phyloP scores from a whole-genome alignment of 2,797 vertebrate genomes.

The Cossypha polioptera region DNA sequence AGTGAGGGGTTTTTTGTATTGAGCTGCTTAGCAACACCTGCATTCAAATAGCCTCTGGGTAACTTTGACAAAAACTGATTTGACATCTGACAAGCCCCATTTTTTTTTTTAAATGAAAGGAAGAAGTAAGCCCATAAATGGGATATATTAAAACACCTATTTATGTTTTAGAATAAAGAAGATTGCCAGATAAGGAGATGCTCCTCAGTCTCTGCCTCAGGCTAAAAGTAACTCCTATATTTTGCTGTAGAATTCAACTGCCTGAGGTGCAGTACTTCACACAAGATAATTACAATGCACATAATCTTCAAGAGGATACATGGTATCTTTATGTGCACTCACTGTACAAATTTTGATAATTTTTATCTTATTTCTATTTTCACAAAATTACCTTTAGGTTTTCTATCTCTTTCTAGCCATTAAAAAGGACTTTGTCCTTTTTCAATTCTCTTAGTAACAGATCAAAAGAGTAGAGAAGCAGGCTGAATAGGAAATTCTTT shows the following conservation, averaged over 20 bases:
- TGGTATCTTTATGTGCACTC: background rate
- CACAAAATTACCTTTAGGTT: background rate
- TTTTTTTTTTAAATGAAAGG: background rate
- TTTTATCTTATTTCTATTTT: background rate
- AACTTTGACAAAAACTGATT: slow-evolving; percentile 13
- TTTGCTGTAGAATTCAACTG: background rate
- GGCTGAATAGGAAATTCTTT: background rate
- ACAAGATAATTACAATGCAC: background rate
- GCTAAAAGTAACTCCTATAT: background rate
- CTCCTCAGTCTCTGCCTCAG: background rate
- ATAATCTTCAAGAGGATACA: background rate
- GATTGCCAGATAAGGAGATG: background rate
- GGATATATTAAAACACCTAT: background rate
- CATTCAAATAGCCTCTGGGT: background rate
- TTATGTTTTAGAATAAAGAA: background rate
- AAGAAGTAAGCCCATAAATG: background rate
- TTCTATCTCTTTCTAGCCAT: background rate
- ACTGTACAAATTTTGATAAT: background rate
- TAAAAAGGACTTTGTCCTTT: background rate
- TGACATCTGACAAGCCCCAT: background rate
- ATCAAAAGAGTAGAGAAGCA: background rate
- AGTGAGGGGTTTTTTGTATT: background rate
- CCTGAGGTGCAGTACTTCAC: background rate
- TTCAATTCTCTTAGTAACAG: background rate
- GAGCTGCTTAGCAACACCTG: slow-evolving; percentile 38